Evolutionary conservation across 2,888 invertebrate genomes (phyloP).

Genomic region (Bruchidius siliquastri): DNA sequence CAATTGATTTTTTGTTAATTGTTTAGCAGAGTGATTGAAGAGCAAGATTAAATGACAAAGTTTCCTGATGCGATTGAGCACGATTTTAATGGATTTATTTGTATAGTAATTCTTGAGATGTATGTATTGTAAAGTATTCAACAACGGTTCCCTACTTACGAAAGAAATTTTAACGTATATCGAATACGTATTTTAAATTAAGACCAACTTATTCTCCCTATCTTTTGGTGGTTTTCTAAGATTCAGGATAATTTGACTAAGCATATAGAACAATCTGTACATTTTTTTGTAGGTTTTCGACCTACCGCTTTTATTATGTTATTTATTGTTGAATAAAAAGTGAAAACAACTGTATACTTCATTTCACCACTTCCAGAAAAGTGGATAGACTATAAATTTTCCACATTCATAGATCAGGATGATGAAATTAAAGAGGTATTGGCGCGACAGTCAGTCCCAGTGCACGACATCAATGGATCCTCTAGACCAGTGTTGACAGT

Average conservation of each 20-base stretch:
- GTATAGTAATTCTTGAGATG: neutral
- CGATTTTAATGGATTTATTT: neutral
- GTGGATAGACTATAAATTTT: no score
- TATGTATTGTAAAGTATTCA: neutral
- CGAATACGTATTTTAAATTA: neutral
- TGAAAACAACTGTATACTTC: neutral
- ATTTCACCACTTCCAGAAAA: neutral
- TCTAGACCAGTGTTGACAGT: no score
- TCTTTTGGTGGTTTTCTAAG: neutral
- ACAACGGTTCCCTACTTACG: neutral
- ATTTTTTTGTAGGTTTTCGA: neutral
- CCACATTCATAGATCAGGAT: no score
- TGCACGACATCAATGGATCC: no score
- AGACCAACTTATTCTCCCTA: neutral
- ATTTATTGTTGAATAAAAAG: neutral
- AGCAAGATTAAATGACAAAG: neutral
- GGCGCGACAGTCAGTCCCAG: no score
- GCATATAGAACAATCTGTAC: neutral
- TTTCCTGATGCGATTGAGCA: neutral
- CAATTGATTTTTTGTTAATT: neutral
- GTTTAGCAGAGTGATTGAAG: neutral
- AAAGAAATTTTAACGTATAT: neutral
- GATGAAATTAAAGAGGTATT: no score
- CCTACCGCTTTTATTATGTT: neutral
- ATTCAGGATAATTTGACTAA: neutral